Evolutionary conservation across 2,113 vertebrate species (phyloP).

Genomic region (Otus sunia): DNA sequence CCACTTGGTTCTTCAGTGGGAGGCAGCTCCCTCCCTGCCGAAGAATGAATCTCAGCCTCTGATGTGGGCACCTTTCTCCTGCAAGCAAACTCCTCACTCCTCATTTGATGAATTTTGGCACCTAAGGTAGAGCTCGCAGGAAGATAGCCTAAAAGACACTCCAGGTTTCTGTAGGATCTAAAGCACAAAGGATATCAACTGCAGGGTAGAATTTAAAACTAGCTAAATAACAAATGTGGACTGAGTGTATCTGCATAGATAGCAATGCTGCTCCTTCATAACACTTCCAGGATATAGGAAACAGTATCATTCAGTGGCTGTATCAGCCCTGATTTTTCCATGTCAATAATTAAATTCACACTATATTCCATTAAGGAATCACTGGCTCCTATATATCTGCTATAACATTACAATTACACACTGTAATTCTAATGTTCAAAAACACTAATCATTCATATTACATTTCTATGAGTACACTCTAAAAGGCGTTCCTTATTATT

Average conservation of each 20-base stretch:
- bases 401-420: slow-evolving; percentile 48
- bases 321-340: neutral
- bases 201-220: neutral
- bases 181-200: neutral
- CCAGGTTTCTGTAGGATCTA: neutral
- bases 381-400: neutral
- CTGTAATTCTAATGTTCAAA: slow-evolving; percentile 64
- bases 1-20: neutral
- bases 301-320: neutral
- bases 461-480: slow-evolving; percentile 58
- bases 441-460: slow-evolving; percentile 61
- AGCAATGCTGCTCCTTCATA: neutral
- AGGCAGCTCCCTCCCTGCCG: neutral
- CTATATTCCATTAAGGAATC: slow-evolving; percentile 29
- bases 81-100: neutral
- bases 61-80: accelerated
- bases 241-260: neutral
- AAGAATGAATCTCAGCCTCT: neutral
- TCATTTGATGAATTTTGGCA: neutral
- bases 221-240: neutral
- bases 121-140: neutral
- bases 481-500: slow-evolving; percentile 64
- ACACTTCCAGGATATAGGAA: neutral
- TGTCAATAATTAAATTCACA: slow-evolving; percentile 52
- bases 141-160: neutral